phyloP scores from a whole-genome alignment of 2,797 vertebrate genomes.

The Lophotriccus pileatus region DNA sequence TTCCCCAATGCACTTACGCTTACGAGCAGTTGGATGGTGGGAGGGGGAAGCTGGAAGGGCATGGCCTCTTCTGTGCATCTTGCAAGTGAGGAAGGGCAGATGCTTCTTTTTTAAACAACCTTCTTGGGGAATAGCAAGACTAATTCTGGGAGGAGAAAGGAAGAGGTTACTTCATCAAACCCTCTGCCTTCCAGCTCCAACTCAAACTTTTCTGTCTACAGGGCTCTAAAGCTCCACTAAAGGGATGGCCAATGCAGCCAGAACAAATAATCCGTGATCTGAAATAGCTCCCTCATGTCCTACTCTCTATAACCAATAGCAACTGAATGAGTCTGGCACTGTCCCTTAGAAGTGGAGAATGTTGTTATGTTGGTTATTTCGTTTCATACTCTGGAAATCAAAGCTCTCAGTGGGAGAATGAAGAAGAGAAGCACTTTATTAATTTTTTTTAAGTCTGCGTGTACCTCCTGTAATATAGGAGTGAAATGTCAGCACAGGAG shows the following conservation, averaged over 20 bases:
- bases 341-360: slow-evolving; percentile 67
- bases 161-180: slow-evolving; percentile 31
- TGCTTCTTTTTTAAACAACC: not conserved
- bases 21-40: not conserved
- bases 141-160: not conserved
- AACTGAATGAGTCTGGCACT: slow-evolving; percentile 43
- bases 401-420: slow-evolving; percentile 74
- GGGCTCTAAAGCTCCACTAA: slow-evolving; percentile 56
- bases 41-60: not conserved
- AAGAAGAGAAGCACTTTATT: slow-evolving; percentile 75
- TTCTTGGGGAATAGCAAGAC: not conserved
- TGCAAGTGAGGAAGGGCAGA: not conserved
- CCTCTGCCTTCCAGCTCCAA: slow-evolving; percentile 28
- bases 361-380: slow-evolving; percentile 72
- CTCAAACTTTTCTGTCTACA: slow-evolving; percentile 27
- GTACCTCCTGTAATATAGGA: slow-evolving; percentile 64
- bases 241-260: slow-evolving; percentile 50
- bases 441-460: slow-evolving; percentile 67
- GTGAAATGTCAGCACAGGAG: slow-evolving; percentile 65
- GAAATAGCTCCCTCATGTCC: slow-evolving; percentile 28
- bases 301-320: slow-evolving; percentile 53
- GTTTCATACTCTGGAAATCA: slow-evolving; percentile 69
- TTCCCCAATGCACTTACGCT: not conserved
- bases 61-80: rapidly evolving
- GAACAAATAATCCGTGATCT: slow-evolving; percentile 58